A percentile compares a stretch with the other conserved stretches of the same genome.
Evolutionary conservation across 2,888 invertebrate genomes (phyloP).

Genomic region (Ophioninae sp.): DNA sequence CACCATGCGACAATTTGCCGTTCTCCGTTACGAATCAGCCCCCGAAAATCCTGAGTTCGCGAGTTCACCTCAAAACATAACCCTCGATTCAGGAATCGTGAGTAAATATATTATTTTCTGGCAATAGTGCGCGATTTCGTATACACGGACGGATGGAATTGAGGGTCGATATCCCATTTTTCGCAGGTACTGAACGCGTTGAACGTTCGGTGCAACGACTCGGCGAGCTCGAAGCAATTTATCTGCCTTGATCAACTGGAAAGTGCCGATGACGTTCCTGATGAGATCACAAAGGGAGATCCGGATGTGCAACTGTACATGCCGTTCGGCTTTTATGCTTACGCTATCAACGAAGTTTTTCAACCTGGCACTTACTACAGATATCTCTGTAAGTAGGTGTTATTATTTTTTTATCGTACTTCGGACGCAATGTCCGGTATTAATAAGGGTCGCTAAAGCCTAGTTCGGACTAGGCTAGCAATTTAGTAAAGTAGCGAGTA

Average conservation of each 20-base stretch:
- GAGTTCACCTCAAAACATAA: conserved; percentile 73
- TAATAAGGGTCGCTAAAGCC: too few relatives aligned
- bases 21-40: conserved; percentile 80
- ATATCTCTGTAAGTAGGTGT: conserved; percentile 85
- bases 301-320: conserved; percentile 92
- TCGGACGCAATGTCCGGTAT: too few relatives aligned
- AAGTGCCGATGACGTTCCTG: conserved; percentile 87
- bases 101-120: conserved; percentile 60
- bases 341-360: conserved; percentile 88
- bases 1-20: conserved; percentile 80
- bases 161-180: not conserved
- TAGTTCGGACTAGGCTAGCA: too few relatives aligned
- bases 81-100: conserved; percentile 77
- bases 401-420: not conserved
- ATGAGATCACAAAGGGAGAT: conserved; percentile 86
- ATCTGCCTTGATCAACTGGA: conserved; percentile 90
- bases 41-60: conserved; percentile 45
- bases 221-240: conserved; percentile 83
- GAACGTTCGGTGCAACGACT: conserved; percentile 88
- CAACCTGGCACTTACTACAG: conserved; percentile 86
- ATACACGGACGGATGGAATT: too few relatives aligned
- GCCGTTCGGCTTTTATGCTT: conserved; percentile 90
- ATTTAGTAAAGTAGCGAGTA: too few relatives aligned
- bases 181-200: conserved; percentile 89
- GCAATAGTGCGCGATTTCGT: not conserved